Evolutionary conservation across 2,888 invertebrate species (phyloP).

Genomic region (Apodemia zela): DNA sequence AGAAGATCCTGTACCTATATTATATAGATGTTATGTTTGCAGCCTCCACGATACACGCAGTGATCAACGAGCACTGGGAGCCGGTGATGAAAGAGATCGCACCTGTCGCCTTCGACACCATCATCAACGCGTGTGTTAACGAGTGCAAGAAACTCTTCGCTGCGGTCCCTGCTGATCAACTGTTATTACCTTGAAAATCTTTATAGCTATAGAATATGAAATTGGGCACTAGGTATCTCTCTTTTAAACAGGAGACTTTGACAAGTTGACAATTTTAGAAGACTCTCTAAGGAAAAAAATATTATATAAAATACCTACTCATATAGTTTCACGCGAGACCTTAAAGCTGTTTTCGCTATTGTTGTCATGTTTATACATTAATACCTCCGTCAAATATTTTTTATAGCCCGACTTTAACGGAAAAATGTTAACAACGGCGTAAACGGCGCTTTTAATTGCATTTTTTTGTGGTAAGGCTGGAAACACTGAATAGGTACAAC

Average conservation of each 20-base stretch:
- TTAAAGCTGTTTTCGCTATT: not conserved
- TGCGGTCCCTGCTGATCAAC: constrained; percentile 52
- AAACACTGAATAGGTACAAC: not conserved
- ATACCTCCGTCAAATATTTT: too few relatives aligned
- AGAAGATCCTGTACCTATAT: too few relatives aligned
- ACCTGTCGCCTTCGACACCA: constrained; percentile 65
- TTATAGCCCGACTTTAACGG: too few relatives aligned
- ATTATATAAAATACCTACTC: not conserved
- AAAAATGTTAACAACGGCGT: too few relatives aligned
- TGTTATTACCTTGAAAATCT: constrained; percentile 42
- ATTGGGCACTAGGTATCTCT: not conserved
- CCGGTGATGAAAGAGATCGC: constrained; percentile 71
- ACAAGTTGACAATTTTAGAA: not conserved
- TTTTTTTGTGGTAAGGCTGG: not conserved
- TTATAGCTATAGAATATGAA: not conserved
- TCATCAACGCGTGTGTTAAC: constrained; percentile 67
- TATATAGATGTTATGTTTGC: too few relatives aligned
- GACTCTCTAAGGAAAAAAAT: not conserved
- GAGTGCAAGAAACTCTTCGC: constrained; percentile 68
- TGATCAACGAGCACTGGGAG: constrained; percentile 73
- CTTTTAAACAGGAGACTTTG: not conserved
- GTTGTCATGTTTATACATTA: too few relatives aligned
- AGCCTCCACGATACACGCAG: constrained; percentile 61
- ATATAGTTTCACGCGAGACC: not conserved
- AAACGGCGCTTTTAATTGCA: not conserved